Conservation (phyloP, 2,888 invertebrate species). For the Eupeodes latifasciatus region DNA sequence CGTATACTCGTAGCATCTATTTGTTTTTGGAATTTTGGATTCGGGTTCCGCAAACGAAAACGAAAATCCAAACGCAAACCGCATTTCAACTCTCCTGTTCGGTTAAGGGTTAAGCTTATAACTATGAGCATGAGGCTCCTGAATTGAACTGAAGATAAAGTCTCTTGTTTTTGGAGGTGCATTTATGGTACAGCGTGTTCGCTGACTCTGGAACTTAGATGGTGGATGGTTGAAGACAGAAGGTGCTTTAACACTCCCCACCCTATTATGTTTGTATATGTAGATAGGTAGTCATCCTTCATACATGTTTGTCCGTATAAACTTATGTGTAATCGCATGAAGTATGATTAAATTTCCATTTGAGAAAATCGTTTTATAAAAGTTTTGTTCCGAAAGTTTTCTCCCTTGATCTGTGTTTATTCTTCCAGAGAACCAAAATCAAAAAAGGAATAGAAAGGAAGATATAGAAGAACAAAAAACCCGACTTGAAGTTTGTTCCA, state of each 20-base stretch:
- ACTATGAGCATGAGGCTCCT: background rate
- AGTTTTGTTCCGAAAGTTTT: slow-evolving; percentile 49
- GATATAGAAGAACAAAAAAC: background rate
- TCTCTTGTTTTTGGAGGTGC: slow-evolving; percentile 35
- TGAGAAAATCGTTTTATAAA: slow-evolving; percentile 70
- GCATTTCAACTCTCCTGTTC: slow-evolving; percentile 43
- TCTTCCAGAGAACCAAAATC: slow-evolving; percentile 12
- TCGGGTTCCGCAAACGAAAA: no score
- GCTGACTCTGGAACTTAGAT: background rate
- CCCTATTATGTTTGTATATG: no score
- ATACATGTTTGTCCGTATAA: background rate
- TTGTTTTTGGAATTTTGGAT: slow-evolving; percentile 35
- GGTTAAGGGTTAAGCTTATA: slow-evolving; percentile 1
- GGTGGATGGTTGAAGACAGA: background rate
- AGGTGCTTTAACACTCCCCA: background rate
- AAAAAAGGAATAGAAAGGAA: background rate
- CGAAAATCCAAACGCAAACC: slow-evolving; percentile 6
- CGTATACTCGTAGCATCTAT: slow-evolving; percentile 21
- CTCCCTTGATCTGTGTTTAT: slow-evolving; percentile 40
- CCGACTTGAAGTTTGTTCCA: background rate
- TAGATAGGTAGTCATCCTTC: background rate
- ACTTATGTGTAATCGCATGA: slow-evolving; percentile 64
- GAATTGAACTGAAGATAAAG: slow-evolving; percentile 6
- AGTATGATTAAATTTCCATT: slow-evolving; percentile 73
- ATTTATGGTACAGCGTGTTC: background rate